Evolutionary conservation across 2,888 invertebrate genomes (phyloP).

Genomic region (Machimus atricapillus): DNA sequence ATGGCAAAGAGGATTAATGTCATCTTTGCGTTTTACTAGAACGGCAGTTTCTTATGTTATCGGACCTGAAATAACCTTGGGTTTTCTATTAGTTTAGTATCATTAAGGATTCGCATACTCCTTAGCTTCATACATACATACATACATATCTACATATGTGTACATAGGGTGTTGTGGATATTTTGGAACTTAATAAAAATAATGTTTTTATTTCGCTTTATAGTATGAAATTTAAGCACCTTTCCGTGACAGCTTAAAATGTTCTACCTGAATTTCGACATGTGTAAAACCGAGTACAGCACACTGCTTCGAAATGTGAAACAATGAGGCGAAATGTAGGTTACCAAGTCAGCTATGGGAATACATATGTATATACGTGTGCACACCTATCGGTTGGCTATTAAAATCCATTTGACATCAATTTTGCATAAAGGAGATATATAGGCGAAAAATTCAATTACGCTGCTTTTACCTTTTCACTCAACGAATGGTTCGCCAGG

Average conservation of each 20-base stretch:
- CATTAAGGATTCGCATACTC: background rate
- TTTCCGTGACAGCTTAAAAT: background rate
- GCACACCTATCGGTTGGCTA: background rate
- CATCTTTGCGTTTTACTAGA: slow-evolving; percentile 23
- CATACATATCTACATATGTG: background rate
- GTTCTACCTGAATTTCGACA: background rate
- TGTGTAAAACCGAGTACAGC: background rate
- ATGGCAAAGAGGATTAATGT: slow-evolving; percentile 8
- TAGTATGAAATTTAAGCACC: background rate
- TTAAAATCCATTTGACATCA: slow-evolving; percentile 2
- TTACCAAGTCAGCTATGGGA: background rate
- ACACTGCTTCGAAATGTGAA: background rate
- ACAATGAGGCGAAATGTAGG: background rate
- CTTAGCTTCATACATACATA: background rate
- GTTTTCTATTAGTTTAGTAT: background rate
- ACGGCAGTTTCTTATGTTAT: background rate
- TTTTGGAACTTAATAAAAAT: background rate
- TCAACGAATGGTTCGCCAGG: background rate
- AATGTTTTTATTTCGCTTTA: background rate
- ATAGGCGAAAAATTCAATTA: background rate
- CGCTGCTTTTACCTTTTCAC: background rate
- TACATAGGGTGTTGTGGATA: background rate
- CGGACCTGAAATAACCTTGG: background rate
- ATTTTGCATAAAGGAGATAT: background rate
- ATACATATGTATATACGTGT: background rate